Evolutionary conservation across 2,113 vertebrate genomes (phyloP).

Genomic region (Daboia siamensis): DNA sequence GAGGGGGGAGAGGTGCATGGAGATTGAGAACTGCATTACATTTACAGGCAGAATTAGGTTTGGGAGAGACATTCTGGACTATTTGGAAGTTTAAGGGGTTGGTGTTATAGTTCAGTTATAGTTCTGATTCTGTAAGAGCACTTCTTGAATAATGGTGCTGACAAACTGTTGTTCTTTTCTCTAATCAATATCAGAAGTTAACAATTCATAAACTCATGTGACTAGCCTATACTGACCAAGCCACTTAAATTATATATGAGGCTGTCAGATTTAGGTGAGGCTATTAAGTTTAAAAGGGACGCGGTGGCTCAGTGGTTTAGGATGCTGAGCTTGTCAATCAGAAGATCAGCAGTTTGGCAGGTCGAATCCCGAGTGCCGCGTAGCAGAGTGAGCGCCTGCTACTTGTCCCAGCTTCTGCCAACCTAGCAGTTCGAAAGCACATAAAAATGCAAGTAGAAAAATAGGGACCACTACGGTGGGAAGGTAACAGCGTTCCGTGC

Average conservation of each 20-base stretch:
- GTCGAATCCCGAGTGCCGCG: too few species aligned
- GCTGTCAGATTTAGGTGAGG: neutral
- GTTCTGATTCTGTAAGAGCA: neutral
- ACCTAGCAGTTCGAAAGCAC: too few species aligned
- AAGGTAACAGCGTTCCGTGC: too few species aligned
- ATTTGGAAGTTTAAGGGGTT: neutral
- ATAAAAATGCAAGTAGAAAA: too few species aligned
- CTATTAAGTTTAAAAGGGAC: neutral
- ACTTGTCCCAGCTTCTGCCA: too few species aligned
- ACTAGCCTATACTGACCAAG: neutral
- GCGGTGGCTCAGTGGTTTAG: too few species aligned
- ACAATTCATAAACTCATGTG: neutral
- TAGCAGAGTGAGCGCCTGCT: too few species aligned
- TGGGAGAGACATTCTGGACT: neutral
- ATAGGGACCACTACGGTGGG: too few species aligned
- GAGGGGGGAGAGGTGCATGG: neutral
- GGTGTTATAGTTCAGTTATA: neutral
- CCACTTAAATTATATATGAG: neutral
- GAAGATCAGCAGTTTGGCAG: too few species aligned
- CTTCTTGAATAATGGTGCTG: neutral
- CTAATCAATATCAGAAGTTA: neutral
- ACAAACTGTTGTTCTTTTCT: neutral
- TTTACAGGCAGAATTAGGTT: neutral
- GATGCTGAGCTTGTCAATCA: too few species aligned
- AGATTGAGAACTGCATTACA: neutral